Base-by-base conservation (phyloP, 2,888 invertebrate species). In the Tiliacea aurago region DNA sequence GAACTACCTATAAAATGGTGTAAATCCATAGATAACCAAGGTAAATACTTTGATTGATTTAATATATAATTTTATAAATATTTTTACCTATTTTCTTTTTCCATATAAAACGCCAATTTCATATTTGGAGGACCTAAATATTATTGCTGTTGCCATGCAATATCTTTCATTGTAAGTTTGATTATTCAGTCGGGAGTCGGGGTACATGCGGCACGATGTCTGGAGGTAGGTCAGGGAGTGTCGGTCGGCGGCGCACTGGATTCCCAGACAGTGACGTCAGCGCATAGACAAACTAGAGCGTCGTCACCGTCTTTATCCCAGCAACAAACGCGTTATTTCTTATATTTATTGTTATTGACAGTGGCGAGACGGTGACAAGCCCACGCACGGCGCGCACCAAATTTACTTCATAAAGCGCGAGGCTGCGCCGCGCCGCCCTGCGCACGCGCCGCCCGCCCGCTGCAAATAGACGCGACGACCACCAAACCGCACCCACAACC, bases 251-350 rank as follows among this genome's bases (percentile, higher is more conserved):
- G 90, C 92, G 91, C 91, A 90, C 91, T 94, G 92, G 94, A 96
- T 96, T 95, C 96, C 95, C 95, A 96, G 96, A 96, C 95, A 77
- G 86, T 95, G 95, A 95, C 96, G 96, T 95, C 93, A 94, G 88
- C 87, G 89, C 88, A 94, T 94, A 95, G 95, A 95, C 95, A 95
- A 95, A 95, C 95, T 95, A 95, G 95, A 94, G 92, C 95, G 91
- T 91, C 92, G 93, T 94, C 95, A 94, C 92, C 90, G 92, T 90
- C 93, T 91, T 93, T 93, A 95, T 94, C 93, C 94, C 93, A 91
- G 92, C 90, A 92, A 92, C 93, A 92, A 94, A 93, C 93, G 92
- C 91, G 91, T 94, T 94, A 95, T 95, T 95, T 94, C 90, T 93
- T 92, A 93, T 95, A 95, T 95, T 95, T 95, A 95, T 94, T 95